phyloP scores from a whole-genome alignment of 1,140 invertebrate genomes.

The Pogonognathellus flavescens region DNA sequence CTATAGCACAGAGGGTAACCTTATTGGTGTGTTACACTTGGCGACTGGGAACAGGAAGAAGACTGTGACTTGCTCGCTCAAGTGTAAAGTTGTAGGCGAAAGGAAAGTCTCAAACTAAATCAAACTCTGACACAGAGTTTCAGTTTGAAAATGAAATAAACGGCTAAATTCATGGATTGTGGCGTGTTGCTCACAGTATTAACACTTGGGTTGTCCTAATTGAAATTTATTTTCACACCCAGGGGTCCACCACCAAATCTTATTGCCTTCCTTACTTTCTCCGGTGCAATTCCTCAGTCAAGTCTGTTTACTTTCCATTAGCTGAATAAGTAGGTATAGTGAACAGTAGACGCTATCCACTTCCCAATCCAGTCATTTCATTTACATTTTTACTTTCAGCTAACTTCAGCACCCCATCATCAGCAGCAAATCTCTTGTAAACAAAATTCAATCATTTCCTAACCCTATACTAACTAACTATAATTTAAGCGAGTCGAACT shows the following conservation, averaged over 20 bases:
- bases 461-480: not conserved
- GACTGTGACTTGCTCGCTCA: constrained; percentile 25
- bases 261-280: constrained; percentile 41
- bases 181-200: constrained; percentile 51
- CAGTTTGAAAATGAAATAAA: constrained; percentile 53
- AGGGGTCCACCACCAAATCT: constrained; percentile 49
- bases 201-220: constrained; percentile 48
- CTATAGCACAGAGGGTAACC: not conserved
- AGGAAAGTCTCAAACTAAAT: constrained; percentile 47
- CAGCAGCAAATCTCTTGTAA: not conserved
- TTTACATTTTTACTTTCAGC: constrained; percentile 19
- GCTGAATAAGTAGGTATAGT: not conserved
- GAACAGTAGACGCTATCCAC: too few relatives aligned
- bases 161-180: constrained; percentile 43
- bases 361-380: not conserved
- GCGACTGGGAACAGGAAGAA: constrained; percentile 7
- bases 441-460: constrained; percentile 2
- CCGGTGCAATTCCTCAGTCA: not conserved
- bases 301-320: constrained; percentile 45
- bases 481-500: too few relatives aligned
- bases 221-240: constrained; percentile 54
- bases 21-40: too few relatives aligned
- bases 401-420: not conserved
- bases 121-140: constrained; percentile 37
- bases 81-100: constrained; percentile 29